Base-by-base conservation (phyloP, 2,113 vertebrate genomes). In the Planiliza haematocheilus region DNA sequence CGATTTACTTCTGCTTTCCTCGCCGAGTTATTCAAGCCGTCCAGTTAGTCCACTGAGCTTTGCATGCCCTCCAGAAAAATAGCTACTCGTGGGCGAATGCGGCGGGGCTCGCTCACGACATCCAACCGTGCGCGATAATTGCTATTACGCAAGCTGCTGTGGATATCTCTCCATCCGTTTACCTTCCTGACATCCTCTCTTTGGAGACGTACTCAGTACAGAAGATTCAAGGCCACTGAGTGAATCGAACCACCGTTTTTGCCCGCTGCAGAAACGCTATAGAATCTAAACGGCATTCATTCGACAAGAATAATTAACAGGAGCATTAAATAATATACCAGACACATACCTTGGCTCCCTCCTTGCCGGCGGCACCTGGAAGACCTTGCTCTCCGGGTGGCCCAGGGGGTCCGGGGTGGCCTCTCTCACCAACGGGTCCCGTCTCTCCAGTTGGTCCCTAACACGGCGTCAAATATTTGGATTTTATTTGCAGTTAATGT, bases 371-470 rank as follows among this genome's bases (percentile, higher is more conserved):
- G 71, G 96, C 93, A 52, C 98, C 98, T 48, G 98, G 96, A 79
- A 99, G 96, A 70, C 98, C 98, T 78, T 98, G 96, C 82, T 99
- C 97, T 70, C 98, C 97, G 9, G 97, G 98, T 53, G 97, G 97
- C 0, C 97, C 97, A 1, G 97, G 97, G 56, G 97, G 95, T 56
- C 98, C 98, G n/a, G 98, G 98, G 60, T 99, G 98, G 52, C 98
- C 98, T 89, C 97, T 94, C 87, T 99, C 97, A 42, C 98, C 98
- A 55, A 97, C 96, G 10, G 97, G 95, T 4, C 98, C 98, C 0
- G 97, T 97, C 84, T 99, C 97, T 78, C 98, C 98, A 56, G 98
- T 99, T 21, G 97, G 95, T 68, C 98, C 98, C 91, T 92, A 58
- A 18, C 11, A 48, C 46, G 61, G 13, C 36, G 62, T 37, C 30